Evolutionary conservation across 2,113 vertebrate genomes (phyloP).

Genomic region (Notothenia rossii): DNA sequence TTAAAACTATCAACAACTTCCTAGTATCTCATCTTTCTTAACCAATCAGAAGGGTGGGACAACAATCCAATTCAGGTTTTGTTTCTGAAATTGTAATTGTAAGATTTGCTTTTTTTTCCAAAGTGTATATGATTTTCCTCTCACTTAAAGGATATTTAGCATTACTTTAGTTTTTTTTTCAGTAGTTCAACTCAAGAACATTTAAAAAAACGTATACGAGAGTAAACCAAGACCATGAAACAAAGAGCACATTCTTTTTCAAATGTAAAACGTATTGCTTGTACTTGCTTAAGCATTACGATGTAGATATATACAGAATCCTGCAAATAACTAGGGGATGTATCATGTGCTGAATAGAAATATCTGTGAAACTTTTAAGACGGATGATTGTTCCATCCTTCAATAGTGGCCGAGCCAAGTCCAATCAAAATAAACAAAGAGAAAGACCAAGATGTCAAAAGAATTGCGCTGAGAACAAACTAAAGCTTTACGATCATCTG

Average conservation of each 20-base stretch:
- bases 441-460: slow-evolving; percentile 4
- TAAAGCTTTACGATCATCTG: not conserved
- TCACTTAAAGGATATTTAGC: too few relatives aligned
- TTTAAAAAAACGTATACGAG: not conserved
- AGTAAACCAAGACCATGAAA: not conserved
- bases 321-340: slow-evolving; percentile 2
- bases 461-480: not conserved
- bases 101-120: not conserved
- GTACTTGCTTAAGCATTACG: not conserved
- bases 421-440: slow-evolving; percentile 19
- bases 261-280: slow-evolving; percentile 1
- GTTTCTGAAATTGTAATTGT: not conserved
- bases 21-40: not conserved
- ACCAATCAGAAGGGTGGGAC: not conserved
- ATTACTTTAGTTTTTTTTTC: not conserved
- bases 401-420: not conserved
- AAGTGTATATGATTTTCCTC: not conserved
- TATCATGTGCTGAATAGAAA: not conserved
- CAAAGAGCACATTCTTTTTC: not conserved
- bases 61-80: not conserved
- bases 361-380: slow-evolving; percentile 2
- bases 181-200: not conserved
- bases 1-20: not conserved
- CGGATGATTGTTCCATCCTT: not conserved
- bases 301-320: not conserved